Percentiles rank a stretch among this genome's conserved stretches.
Evolutionary conservation across 1,140 invertebrate genomes (phyloP).

Genomic region (Bicyclus anynana): DNA sequence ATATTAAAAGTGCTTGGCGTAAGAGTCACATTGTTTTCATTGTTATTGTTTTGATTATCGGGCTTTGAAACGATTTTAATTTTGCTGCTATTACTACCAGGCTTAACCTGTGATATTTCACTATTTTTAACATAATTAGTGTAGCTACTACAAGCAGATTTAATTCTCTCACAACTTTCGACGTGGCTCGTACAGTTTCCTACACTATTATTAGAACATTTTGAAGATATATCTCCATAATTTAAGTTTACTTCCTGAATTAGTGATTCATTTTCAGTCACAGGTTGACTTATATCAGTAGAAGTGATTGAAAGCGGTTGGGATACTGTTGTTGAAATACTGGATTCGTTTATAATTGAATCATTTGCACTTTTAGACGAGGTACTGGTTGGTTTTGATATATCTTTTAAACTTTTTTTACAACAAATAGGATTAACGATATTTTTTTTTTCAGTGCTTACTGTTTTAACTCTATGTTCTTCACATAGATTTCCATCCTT

Average conservation of each 20-base stretch:
- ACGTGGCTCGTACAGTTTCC: neutral
- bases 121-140: neutral
- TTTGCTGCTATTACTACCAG: neutral
- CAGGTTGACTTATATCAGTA: slow-evolving; percentile 1
- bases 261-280: neutral
- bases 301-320: neutral
- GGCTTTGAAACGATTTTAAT: slow-evolving; percentile 13
- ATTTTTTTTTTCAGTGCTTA: neutral
- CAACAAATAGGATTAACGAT: neutral
- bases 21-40: slow-evolving; percentile 8
- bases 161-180: neutral
- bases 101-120: neutral
- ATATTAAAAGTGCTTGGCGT: slow-evolving; percentile 13
- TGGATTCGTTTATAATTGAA: neutral
- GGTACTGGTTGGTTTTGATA: neutral
- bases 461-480: neutral
- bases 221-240: neutral
- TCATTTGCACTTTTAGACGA: neutral
- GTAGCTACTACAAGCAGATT: neutral
- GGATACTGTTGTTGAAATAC: neutral
- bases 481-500: neutral
- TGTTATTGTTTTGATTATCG: neutral
- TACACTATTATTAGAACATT: neutral
- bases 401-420: neutral
- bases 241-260: neutral